Evolutionary conservation across 2,888 invertebrate genomes (phyloP).

Genomic region (Clanis bilineata): DNA sequence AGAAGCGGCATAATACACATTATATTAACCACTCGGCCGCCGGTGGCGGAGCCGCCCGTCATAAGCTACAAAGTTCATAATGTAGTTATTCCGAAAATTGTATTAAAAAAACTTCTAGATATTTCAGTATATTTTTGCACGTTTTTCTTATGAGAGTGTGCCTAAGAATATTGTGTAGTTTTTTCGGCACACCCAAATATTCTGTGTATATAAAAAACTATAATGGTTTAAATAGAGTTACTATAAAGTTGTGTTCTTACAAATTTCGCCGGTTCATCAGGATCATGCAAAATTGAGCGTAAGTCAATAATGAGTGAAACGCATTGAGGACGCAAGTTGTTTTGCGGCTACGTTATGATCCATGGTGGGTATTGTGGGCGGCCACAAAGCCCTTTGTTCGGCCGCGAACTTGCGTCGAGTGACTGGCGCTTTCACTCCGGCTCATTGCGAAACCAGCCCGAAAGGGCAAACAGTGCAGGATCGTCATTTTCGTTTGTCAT

Average conservation of each 20-base stretch:
- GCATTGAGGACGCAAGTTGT: slow-evolving; percentile 71
- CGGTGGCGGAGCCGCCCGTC: no score
- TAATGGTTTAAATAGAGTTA: no score
- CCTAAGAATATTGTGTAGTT: no score
- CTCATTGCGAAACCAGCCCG: slow-evolving; percentile 58
- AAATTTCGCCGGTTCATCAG: neutral
- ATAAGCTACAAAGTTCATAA: no score
- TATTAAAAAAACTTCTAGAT: neutral
- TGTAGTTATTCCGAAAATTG: neutral
- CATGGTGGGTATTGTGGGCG: slow-evolving; percentile 56
- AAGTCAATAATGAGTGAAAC: slow-evolving; percentile 73
- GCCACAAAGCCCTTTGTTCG: slow-evolving; percentile 63
- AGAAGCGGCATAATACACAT: no score
- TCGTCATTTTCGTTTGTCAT: slow-evolving; percentile 82
- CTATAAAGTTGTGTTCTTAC: neutral
- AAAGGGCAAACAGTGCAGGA: slow-evolving; percentile 64
- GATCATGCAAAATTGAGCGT: slow-evolving; percentile 9
- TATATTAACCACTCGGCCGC: no score
- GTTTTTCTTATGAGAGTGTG: no score
- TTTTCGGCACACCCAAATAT: no score
- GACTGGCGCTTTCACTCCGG: slow-evolving; percentile 70
- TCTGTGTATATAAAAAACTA: no score
- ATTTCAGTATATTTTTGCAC: no score
- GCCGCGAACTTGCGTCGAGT: slow-evolving; percentile 58
- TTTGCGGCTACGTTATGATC: slow-evolving; percentile 63